Evolutionary conservation across 2,113 vertebrate species (phyloP).

Genomic region (Passer montanus): DNA sequence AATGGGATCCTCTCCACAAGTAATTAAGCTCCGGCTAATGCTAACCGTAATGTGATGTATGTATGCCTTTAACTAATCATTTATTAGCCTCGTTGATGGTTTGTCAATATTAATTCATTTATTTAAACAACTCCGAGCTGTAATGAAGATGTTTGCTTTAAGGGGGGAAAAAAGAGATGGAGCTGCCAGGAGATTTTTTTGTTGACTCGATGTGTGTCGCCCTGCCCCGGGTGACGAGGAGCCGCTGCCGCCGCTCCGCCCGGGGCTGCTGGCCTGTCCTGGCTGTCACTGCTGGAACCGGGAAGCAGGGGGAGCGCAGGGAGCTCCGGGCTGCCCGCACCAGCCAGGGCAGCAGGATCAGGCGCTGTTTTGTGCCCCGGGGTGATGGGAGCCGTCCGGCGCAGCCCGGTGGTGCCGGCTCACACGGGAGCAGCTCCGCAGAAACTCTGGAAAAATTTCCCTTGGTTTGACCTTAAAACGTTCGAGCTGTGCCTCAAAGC

Average conservation of each 20-base stretch:
- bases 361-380: rapidly evolving
- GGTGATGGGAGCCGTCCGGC: rapidly evolving
- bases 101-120: conserved; percentile 90
- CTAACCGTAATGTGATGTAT: conserved; percentile 82
- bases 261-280: background rate
- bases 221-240: background rate
- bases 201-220: conserved; percentile 33
- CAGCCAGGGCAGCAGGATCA: background rate
- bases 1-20: conserved; percentile 75
- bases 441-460: background rate
- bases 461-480: conserved; percentile 25
- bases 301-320: background rate
- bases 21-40: conserved; percentile 80
- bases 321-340: rapidly evolving
- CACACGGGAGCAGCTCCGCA: rapidly evolving
- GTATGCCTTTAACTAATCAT: conserved; percentile 84
- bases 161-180: conserved; percentile 29
- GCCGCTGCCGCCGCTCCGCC: background rate
- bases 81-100: conserved; percentile 84
- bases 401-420: rapidly evolving
- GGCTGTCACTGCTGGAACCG: background rate
- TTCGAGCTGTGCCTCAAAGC: background rate
- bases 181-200: conserved; percentile 53
- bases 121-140: conserved; percentile 83
- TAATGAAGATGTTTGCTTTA: conserved; percentile 84